Conservation (phyloP, 2,113 vertebrate genomes). For the Apteryx mantelli region DNA sequence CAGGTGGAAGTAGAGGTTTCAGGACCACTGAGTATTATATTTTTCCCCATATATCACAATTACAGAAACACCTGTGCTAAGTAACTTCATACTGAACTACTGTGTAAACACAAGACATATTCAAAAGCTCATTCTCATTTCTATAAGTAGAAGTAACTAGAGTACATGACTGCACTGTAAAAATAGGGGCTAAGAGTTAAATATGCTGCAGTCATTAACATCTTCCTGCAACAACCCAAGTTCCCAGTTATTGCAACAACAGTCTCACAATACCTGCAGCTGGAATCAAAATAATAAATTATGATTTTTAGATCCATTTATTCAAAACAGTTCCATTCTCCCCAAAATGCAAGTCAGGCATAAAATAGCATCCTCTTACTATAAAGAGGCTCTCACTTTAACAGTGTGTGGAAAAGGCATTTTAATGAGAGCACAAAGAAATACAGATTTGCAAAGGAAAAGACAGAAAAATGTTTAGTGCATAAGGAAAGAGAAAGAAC, state of each 20-base stretch:
- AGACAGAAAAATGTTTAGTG: not conserved
- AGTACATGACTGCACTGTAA: not conserved
- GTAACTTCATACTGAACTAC: not conserved
- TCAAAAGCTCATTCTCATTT: not conserved
- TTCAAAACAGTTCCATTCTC: not conserved
- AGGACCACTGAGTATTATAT: not conserved
- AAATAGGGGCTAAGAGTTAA: not conserved
- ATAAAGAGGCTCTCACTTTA: not conserved
- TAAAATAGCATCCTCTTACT: not conserved
- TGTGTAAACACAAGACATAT: not conserved
- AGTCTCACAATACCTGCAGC: not conserved
- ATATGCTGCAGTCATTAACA: not conserved
- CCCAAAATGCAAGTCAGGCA: not conserved
- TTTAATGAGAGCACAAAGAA: not conserved
- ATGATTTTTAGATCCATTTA: not conserved
- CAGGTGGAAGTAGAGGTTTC: not conserved
- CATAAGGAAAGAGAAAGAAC: not conserved
- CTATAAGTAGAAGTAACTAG: not conserved
- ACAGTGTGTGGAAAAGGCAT: not conserved
- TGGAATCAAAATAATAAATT: not conserved
- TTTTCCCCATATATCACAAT: not conserved
- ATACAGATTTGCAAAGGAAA: not conserved
- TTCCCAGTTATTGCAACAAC: not conserved
- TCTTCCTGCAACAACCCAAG: not conserved
- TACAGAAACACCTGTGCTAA: not conserved